phyloP scores from a whole-genome alignment of 2,113 vertebrate genomes.

The western clawed frog (Xenopus tropicalis) region UCB_Xtro_10.0 CM004446.2:96029001-96029500 shows the following conservation, averaged over 20 bases:
- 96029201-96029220: slow-evolving; percentile 24
- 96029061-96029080: no score
- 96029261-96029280: slow-evolving; percentile 55
- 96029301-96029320: slow-evolving; percentile 78
- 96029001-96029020: no score
- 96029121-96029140: no score
- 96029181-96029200: not conserved
- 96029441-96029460: slow-evolving; percentile 77
- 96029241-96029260: slow-evolving; percentile 74
- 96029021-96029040: no score
- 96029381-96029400: slow-evolving; percentile 76
- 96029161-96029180: no score
- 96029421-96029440: slow-evolving; percentile 81
- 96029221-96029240: slow-evolving; percentile 48
- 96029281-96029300: slow-evolving; percentile 71
- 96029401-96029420: slow-evolving; percentile 83
- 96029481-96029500: slow-evolving; percentile 78
- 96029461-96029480: slow-evolving; percentile 80
- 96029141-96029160: no score
- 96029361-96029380: slow-evolving; percentile 80
- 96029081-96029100: no score
- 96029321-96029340: slow-evolving; percentile 76
- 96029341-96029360: slow-evolving; percentile 75
- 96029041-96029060: no score
- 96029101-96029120: no score